phyloP scores from a whole-genome alignment of 2,113 vertebrate genomes.

The Gracilinanus agilis region DNA sequence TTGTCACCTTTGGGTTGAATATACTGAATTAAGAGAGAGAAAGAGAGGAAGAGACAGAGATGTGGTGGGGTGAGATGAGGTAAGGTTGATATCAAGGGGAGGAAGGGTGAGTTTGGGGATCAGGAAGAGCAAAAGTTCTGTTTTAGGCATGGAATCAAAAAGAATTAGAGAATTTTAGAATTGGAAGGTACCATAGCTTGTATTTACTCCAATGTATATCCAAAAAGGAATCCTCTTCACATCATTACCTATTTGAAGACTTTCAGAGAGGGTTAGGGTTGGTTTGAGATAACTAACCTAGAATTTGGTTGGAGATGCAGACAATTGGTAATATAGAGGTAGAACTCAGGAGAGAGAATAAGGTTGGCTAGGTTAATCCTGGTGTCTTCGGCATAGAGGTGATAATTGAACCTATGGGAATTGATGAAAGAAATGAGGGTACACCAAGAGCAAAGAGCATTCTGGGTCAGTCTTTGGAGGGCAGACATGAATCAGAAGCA shows the following conservation, averaged over 20 bases:
- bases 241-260: background rate
- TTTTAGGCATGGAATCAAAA: background rate
- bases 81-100: background rate
- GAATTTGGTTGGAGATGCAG: background rate
- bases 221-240: background rate
- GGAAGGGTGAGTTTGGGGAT: background rate
- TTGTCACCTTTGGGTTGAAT: background rate
- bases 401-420: background rate
- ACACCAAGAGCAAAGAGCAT: background rate
- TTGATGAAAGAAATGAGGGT: background rate
- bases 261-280: background rate
- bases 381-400: background rate
- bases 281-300: background rate
- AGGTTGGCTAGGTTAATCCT: background rate
- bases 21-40: background rate
- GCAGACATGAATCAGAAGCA: too few relatives aligned
- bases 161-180: too few relatives aligned
- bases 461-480: background rate
- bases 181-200: background rate
- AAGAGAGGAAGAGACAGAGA: background rate
- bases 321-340: background rate
- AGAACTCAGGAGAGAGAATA: background rate
- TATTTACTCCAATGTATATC: background rate
- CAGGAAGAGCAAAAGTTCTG: background rate
- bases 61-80: rapidly evolving